phyloP scores from a whole-genome alignment of 2,797 vertebrate species.

The Squalus acanthias region DNA sequence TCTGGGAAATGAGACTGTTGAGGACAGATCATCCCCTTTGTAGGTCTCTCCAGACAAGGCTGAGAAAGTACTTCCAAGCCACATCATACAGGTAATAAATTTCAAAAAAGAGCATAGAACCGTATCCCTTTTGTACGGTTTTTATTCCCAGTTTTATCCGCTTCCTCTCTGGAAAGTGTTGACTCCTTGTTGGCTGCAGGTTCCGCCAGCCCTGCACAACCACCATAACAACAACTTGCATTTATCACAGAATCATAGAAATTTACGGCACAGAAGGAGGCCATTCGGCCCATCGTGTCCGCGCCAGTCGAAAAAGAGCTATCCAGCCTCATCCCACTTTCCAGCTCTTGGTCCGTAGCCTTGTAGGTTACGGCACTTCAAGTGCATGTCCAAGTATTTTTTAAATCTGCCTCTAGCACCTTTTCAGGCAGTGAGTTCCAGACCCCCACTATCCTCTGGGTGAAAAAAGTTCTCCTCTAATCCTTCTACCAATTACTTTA shows the following conservation, averaged over 20 bases:
- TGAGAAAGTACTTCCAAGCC: background rate
- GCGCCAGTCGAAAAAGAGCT: too few relatives aligned
- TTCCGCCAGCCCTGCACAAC: background rate
- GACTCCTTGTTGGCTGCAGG: background rate
- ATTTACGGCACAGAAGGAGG: too few relatives aligned
- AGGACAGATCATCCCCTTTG: background rate
- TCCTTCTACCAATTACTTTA: too few relatives aligned
- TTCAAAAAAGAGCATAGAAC: background rate
- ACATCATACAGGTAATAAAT: conserved; percentile 27
- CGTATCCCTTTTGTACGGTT: background rate
- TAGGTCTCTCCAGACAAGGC: background rate
- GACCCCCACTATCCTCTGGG: too few relatives aligned
- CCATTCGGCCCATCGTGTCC: too few relatives aligned
- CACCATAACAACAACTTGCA: background rate
- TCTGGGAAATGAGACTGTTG: background rate
- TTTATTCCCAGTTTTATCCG: background rate
- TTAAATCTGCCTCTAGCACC: too few relatives aligned
- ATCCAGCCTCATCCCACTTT: too few relatives aligned
- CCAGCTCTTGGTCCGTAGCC: too few relatives aligned
- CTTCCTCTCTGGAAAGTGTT: background rate
- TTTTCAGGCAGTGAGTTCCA: too few relatives aligned
- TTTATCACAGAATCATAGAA: background rate
- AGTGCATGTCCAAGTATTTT: too few relatives aligned
- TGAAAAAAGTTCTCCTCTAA: too few relatives aligned
- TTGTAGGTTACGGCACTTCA: too few relatives aligned